Evolutionary conservation across 1,140 invertebrate species (phyloP), one percentile per base, ranked within the genome.

Genomic region (Ceratosolen fusciceps): DNA sequence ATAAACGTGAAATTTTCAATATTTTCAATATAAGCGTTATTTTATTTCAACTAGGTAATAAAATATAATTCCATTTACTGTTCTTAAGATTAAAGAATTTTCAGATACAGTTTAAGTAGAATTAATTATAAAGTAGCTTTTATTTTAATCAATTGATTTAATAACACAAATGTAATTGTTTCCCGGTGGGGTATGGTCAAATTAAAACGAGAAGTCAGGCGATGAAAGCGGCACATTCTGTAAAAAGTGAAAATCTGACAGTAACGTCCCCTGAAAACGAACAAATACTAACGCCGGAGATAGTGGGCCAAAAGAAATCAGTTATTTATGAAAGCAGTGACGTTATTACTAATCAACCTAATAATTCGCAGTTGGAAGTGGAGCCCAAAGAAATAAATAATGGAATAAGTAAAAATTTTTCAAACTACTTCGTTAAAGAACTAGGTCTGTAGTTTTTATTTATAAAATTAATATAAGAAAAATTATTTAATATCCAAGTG

Each of bases 281-380:
- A 16, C 9, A 14, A 31, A 76, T 29, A 24, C 8, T 65, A 65
- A 2, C 14, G 4, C 12, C 19, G 12, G 34, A 4, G 16, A 0
- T n/a, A 70, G 24, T 16, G 24, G 21, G 19, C 54, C 24, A 52
- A 60, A 76, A 26, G 16, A 34, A 19, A 67, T 24, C 5, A 49
- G 16, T 67, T 34, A 52, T 54, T 72, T 12, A 74, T n/a, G 16
- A 34, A 19, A 67, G 14, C 5, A 49, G 16, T 67, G 34, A 52
- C 34, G 52, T 12, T 62, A 62, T 26, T 26, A 0, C 16, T 5
- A 62, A 39, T 5, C 73, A 80, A 60, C 68, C 74, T n/a, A 73
- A 77, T 56, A 52, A 73, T 67, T 80, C 74, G 10, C 74, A 74
- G 2, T 0, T 74, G 0, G 75, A 77, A 47, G 52, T 54, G 0